Percentiles rank a stretch among this genome's conserved stretches.
Evolutionary conservation across 2,888 invertebrate genomes (phyloP).

Genomic region (Arrhopalites spinosus): DNA sequence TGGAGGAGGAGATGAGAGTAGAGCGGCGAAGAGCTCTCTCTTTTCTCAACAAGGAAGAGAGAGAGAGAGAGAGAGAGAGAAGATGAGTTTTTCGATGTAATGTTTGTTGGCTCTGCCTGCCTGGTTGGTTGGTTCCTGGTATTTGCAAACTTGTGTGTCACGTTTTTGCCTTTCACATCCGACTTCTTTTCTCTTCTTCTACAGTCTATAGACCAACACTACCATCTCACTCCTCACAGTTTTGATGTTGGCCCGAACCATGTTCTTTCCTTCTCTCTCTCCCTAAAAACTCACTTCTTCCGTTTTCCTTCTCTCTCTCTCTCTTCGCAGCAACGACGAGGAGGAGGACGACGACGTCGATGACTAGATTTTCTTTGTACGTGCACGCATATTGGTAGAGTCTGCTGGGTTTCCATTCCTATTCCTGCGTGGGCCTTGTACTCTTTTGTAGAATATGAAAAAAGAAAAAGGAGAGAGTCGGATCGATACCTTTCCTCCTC

Average conservation of each 20-base stretch:
- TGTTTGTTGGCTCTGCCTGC: constrained; percentile 25
- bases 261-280: no score
- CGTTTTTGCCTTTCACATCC: constrained; percentile 30
- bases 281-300: neutral
- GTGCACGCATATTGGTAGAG: neutral
- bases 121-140: constrained; percentile 28
- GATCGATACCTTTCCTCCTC: neutral
- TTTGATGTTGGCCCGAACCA: no score
- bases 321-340: neutral
- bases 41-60: neutral
- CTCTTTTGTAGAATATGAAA: no score
- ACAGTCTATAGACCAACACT: neutral
- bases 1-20: constrained; percentile 41
- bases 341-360: constrained; percentile 23
- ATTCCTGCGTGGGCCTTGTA: neutral
- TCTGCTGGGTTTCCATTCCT: neutral
- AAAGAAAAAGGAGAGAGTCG: neutral
- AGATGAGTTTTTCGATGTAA: constrained; percentile 34
- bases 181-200: constrained; percentile 11
- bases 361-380: constrained; percentile 35
- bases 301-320: neutral
- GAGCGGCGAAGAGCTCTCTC: constrained; percentile 33
- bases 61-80: constrained; percentile 23
- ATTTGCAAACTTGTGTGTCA: constrained; percentile 27
- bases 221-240: no score